Percentiles rank a stretch among this genome's conserved stretches.
phyloP scores from a whole-genome alignment of 2,797 vertebrate species.

The Ibycter americanus region DNA sequence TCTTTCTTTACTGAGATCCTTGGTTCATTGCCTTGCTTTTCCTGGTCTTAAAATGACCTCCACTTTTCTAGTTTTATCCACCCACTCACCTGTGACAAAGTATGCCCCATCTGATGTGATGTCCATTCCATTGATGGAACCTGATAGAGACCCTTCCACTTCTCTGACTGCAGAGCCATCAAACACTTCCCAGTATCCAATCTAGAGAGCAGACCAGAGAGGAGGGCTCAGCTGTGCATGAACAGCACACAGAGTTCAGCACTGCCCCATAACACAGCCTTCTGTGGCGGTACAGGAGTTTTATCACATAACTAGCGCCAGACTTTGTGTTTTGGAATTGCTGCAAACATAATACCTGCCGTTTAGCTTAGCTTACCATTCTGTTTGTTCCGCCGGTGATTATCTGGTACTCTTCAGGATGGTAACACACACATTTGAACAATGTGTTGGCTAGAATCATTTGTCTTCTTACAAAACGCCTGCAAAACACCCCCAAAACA shows the following conservation, averaged over 20 bases:
- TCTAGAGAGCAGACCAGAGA: slow-evolving; percentile 71
- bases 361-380: slow-evolving; percentile 73
- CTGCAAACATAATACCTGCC: background rate
- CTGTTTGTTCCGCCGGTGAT: slow-evolving; percentile 88
- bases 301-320: background rate
- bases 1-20: background rate
- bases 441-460: slow-evolving; percentile 84
- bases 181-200: slow-evolving; percentile 88
- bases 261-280: background rate
- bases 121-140: slow-evolving; percentile 86
- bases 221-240: background rate
- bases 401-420: slow-evolving; percentile 89
- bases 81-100: slow-evolving; percentile 85
- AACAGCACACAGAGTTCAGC: background rate
- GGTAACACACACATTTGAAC: slow-evolving; percentile 88
- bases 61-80: background rate
- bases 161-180: slow-evolving; percentile 84
- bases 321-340: background rate
- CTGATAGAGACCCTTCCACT: slow-evolving; percentile 82
- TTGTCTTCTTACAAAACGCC: slow-evolving; percentile 83
- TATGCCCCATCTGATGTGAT: slow-evolving; percentile 80
- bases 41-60: background rate
- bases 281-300: background rate
- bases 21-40: background rate
- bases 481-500: slow-evolving; percentile 40